Base-by-base conservation (phyloP, 2,797 vertebrate genomes). In the Halcyon smyrnensis region DNA sequence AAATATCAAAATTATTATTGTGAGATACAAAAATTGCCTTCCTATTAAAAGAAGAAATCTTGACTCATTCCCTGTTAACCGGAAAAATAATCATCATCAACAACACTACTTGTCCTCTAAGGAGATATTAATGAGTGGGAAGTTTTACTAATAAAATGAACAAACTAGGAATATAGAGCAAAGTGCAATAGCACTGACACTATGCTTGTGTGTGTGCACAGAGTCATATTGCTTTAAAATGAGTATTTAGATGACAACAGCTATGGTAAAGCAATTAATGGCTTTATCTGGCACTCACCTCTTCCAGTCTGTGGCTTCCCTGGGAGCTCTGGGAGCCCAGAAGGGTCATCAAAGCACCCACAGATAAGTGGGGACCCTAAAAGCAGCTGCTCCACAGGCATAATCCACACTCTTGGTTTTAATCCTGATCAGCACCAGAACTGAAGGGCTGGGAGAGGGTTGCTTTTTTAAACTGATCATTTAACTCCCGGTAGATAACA, bases 81-180 rank as follows among this genome's bases (percentile, higher is more conserved):
- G 1, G 75, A 93, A 90, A 71, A 96, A 84, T 70, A 84, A 93
- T 60, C 13, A 93, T 39, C 11, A 59, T 59, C 34, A 83, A n/a
- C 95, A 67, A 8, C 27, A 54, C 18, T 73, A 57, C 4, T 21
- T 83, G 45, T 86, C 20, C 75, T 91, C 79, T 34, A 67, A 79
- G 39, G 90, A 91, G 39, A 81, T 56, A 70, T 69, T 89, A 94
- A 91, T 39, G 83, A 96, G 27, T 71, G 51, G 87, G 91, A 97
- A 91, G 57, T 87, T 89, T 56, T 46, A 39, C 41, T 83, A 91
- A 88, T 34, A 87, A 86, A 91, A 86, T 12, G 48, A 89, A 16
- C n/a, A 77, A 39, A 76, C 11, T 63, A 87, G 57, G 27, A 94
- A 90, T 82, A 83, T 8, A 80, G 28, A 86, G 43, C 53, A 87